Evolutionary conservation across 1,140 invertebrate species (phyloP), one percentile per base, ranked within the genome.

Genomic region (Drosophila pruinosa): DNA sequence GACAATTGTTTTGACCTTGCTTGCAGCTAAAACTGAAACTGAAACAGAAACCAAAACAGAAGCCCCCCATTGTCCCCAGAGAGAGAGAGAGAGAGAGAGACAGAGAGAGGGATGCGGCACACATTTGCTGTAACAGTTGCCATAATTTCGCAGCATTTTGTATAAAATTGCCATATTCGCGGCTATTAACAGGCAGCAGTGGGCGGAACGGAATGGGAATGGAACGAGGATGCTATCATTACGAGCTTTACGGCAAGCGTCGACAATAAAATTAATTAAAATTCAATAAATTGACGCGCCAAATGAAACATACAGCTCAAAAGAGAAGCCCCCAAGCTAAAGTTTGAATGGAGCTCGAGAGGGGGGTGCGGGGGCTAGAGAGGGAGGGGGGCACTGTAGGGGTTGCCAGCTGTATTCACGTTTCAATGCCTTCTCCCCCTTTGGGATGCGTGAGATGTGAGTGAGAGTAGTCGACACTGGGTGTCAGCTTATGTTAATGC

Each of bases 241-340:
- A 88, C 71, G 54, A 67, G 77, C 81, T 81, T 77, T 77, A 86
- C 65, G 70, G 24, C 62, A 73, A 77, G 47, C 72, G 70, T 43
- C 63, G 62, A 75, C 82, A 86, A 88, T 86, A 77, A 86, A 86
- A 86, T 88, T 86, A 86, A 86, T 86, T 86, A 86, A 86, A 88
- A 81, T 86, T 86, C 82, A 86, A 86, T 86, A 86, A 86, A 88
- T 86, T 81, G 78, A 71, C 61, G 67, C 82, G 48, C 39, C 58
- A 72, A 78, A 68, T 73, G 70, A 77, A 81, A 77, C 76, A 72
- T 72, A 83, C 59, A 50, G 62, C n/a, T 34, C 28, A 31, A 34
- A 24, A 36, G 45, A 26, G 52, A 10, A 39, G 38, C 64, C 45
- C 6, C 34, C n/a, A n/a, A 38, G 22, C 14, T 52, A 56, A 65